These are phyloP conservation scores for Troides helena DNA, from an alignment of 2,888 invertebrate species.

Conservation along the genomic window DNA sequence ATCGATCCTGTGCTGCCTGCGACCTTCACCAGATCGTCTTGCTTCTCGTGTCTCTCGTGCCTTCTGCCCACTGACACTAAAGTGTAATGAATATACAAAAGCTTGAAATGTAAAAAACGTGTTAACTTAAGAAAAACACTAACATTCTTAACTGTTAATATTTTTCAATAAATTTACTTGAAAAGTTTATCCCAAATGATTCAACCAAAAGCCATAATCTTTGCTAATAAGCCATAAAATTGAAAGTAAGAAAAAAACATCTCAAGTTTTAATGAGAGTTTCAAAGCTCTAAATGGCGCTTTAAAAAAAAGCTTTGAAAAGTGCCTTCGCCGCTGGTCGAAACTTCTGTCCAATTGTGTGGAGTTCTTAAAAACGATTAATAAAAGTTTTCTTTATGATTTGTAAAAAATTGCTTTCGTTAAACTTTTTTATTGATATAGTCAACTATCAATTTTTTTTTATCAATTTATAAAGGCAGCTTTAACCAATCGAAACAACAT, in stretches of 20 bases:
- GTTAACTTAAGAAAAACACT: too few species aligned
- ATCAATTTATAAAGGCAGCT: too few species aligned
- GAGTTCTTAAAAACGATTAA: neutral
- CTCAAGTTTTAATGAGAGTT: slow-evolving; percentile 11
- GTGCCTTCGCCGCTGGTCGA: neutral
- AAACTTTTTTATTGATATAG: neutral
- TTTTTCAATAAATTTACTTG: slow-evolving; percentile 7
- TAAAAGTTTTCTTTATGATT: neutral
- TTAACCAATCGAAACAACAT: too few species aligned
- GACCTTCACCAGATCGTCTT: too few species aligned
- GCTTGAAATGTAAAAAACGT: too few species aligned
- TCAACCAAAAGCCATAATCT: neutral
- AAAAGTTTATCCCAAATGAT: neutral
- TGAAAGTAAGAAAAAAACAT: slow-evolving; percentile 7
- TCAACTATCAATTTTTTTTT: too few species aligned
- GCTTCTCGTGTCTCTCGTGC: too few species aligned
- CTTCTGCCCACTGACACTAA: too few species aligned
- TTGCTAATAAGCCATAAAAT: slow-evolving; percentile 13
- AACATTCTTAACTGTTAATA: neutral
- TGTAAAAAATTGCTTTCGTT: neutral
- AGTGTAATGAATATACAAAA: too few species aligned
- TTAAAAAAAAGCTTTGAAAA: neutral
- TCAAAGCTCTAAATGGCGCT: neutral
- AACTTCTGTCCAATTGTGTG: neutral
- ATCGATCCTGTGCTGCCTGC: too few species aligned